Base-by-base conservation (phyloP, 2,797 vertebrate species). In the Babyrousa celebensis region DNA sequence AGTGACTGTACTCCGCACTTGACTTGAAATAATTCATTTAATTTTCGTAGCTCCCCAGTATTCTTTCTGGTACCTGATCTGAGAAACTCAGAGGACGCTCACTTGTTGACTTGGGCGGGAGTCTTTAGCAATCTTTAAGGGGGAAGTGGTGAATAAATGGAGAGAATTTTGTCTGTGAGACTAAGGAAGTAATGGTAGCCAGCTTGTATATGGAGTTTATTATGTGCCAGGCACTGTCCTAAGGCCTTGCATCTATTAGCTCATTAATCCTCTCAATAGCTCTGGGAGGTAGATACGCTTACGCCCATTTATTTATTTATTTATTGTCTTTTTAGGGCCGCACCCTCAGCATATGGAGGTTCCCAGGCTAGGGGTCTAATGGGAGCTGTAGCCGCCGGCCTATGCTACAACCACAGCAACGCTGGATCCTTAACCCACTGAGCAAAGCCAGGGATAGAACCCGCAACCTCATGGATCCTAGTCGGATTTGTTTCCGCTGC, bases 41-140 rank as follows among this genome's bases (percentile, higher is more conserved):
- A 52, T 77, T 63, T 75, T 75, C 72, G 17, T 74, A 87, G 74
- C 70, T 58, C 85, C 17, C 2, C 12, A 63, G 21, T 77, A 12
- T 48, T 92, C 78, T 85, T 91, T 79, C 77, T 84, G 56, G 43
- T 65, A 29, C 18, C 54, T 67, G 40, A 85, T 82, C 77, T 87
- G 80, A 93, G 92, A 92, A 77, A 70, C 43, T 80, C 62, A 14
- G 0, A 67, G 40, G 29, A 77, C 56, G 67, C n/a, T 60, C 60
- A 21, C 2, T 27, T 68, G 18, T 90, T 94, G 85, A 43, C 67
- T 10, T 56, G 1, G 16, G 79, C 90, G 88, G 40, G 36, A 72
- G 43, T 68, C 70, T 86, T 77, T 48, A 77, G 16, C 32, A 29
- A 62, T 85, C 40, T 87, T 91, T 86, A 25, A 79, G 32, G 48